A percentile compares a stretch with the other conserved stretches of the same genome.
Evolutionary conservation across 2,888 invertebrate genomes (phyloP).

Genomic region (Eupithecia centaureata): DNA sequence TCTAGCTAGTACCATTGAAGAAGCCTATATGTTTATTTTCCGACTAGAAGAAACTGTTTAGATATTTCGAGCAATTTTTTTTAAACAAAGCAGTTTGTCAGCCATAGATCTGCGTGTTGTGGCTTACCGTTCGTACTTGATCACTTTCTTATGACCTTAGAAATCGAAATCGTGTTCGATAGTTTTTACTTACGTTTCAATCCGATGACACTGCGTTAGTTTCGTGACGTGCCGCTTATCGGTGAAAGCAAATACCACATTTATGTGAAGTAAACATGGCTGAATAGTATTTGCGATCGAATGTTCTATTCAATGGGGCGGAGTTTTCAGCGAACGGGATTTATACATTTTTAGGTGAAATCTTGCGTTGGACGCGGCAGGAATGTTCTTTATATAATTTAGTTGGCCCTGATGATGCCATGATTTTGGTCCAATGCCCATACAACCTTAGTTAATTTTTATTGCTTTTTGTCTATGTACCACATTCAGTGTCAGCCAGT

Average conservation of each 20-base stretch:
- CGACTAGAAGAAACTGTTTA: too few relatives aligned
- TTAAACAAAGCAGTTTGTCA: background rate
- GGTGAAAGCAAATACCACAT: slow-evolving; percentile 37
- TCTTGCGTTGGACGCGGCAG: too few relatives aligned
- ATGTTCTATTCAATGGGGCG: background rate
- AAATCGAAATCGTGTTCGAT: slow-evolving; percentile 37
- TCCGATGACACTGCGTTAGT: slow-evolving; percentile 28
- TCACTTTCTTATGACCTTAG: slow-evolving; percentile 45
- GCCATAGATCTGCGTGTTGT: background rate
- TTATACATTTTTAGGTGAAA: background rate
- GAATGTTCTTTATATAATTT: too few relatives aligned
- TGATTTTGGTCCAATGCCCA: too few relatives aligned
- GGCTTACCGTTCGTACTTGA: slow-evolving; percentile 8
- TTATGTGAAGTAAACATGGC: slow-evolving; percentile 11
- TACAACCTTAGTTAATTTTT: too few relatives aligned
- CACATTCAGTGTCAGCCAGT: too few relatives aligned
- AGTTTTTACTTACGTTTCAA: slow-evolving; percentile 31
- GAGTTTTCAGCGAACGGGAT: background rate
- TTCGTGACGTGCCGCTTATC: slow-evolving; percentile 33
- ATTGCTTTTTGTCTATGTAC: too few relatives aligned
- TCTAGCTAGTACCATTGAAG: too few relatives aligned
- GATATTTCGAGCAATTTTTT: too few relatives aligned
- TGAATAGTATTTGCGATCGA: background rate
- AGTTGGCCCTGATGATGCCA: too few relatives aligned
- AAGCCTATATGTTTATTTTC: too few relatives aligned